Percentiles rank a stretch among this genome's conserved stretches.
phyloP scores from a whole-genome alignment of 2,888 invertebrate species.

The Poecilobothrus nobilitatus region DNA sequence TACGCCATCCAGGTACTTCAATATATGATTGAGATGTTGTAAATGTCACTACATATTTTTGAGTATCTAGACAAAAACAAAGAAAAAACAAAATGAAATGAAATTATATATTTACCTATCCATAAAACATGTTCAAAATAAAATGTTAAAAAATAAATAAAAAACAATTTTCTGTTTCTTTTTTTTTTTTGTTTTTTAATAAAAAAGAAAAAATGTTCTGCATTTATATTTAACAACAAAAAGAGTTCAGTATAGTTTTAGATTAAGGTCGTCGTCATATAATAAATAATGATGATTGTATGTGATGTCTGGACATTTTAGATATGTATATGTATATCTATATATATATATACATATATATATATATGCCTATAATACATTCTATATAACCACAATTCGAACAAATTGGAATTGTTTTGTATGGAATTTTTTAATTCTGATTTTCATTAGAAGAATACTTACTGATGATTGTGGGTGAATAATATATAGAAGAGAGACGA shows the following conservation, averaged over 20 bases:
- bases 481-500: no score
- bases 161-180: background rate
- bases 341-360: no score
- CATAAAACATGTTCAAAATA: background rate
- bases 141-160: background rate
- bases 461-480: no score
- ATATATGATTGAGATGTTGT: slow-evolving; percentile 87
- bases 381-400: no score
- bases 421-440: no score
- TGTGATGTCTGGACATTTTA: background rate
- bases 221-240: no score
- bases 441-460: no score
- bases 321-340: background rate
- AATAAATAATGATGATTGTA: background rate
- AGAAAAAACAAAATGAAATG: slow-evolving; percentile 12
- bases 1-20: slow-evolving; percentile 87
- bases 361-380: no score
- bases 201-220: no score
- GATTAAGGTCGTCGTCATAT: background rate
- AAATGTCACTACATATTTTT: slow-evolving; percentile 87
- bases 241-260: no score
- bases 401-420: no score
- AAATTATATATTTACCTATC: background rate
- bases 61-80: slow-evolving; percentile 61
- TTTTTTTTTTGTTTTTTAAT: no score